phyloP scores from a whole-genome alignment of 2,888 invertebrate species.

The Pinctada fucata region DNA sequence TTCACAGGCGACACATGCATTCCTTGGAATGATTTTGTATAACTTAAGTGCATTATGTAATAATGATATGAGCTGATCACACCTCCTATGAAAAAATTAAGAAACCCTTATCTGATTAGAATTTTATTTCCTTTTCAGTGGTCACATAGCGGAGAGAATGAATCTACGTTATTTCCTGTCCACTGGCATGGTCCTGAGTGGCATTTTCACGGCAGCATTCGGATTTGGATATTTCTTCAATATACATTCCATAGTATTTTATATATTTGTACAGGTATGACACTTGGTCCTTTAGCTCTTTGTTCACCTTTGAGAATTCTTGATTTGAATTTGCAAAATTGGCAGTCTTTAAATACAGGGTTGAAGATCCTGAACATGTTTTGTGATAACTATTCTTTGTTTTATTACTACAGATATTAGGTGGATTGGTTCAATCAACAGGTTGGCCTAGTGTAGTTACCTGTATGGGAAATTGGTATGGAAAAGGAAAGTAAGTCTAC shows the following conservation, averaged over 20 bases:
- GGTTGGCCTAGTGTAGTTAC: slow-evolving; percentile 98
- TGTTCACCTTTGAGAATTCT: no score
- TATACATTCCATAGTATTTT: slow-evolving; percentile 90
- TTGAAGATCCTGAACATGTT: no score
- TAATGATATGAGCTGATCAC: no score
- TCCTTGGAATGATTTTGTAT: no score
- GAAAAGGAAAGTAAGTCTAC: slow-evolving; percentile 83
- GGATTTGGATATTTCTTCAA: slow-evolving; percentile 89
- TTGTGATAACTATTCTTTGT: no score
- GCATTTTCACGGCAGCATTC: slow-evolving; percentile 90
- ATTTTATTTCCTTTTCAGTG: slow-evolving; percentile 79
- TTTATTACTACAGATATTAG: slow-evolving; percentile 80
- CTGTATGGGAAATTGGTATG: slow-evolving; percentile 97
- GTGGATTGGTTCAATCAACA: slow-evolving; percentile 91
- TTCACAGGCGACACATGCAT: no score
- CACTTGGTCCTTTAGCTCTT: no score
- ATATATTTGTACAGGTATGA: slow-evolving; percentile 87
- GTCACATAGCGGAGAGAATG: slow-evolving; percentile 93
- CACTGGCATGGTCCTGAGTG: slow-evolving; percentile 92
- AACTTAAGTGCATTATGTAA: no score
- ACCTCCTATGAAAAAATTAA: no score
- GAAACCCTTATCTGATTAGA: no score
- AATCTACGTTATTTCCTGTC: slow-evolving; percentile 94
- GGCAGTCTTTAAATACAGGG: no score
- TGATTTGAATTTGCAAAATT: no score